A percentile compares a stretch with the other conserved stretches of the same genome.
These are phyloP conservation scores for Lordiphosa andalusiaca DNA, from an alignment of 2,888 invertebrate species.

Conservation along the genomic window DNA sequence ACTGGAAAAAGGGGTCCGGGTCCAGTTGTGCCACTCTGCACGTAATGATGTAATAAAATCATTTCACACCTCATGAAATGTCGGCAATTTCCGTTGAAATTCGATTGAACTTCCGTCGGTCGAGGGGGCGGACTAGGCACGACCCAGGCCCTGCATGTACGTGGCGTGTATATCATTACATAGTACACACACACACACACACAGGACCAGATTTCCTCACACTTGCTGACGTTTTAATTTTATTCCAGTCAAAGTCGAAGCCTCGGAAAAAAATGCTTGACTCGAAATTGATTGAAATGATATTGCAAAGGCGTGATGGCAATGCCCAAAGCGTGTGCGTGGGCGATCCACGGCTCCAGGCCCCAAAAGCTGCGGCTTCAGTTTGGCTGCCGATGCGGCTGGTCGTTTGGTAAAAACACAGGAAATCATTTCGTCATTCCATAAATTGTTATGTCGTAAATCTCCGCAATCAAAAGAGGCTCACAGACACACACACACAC, in stretches of 20 bases:
- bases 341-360: slow-evolving; percentile 7
- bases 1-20: background rate
- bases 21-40: slow-evolving; percentile 42
- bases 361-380: slow-evolving; percentile 9
- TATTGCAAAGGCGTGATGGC: slow-evolving; percentile 70
- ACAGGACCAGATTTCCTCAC: slow-evolving; percentile 44
- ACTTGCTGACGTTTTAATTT: slow-evolving; percentile 73
- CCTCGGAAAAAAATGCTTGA: slow-evolving; percentile 44
- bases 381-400: slow-evolving; percentile 12
- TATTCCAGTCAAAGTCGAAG: slow-evolving; percentile 44
- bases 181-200: slow-evolving; percentile 27
- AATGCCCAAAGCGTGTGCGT: slow-evolving; percentile 35
- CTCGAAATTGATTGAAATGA: slow-evolving; percentile 75
- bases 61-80: slow-evolving; percentile 79
- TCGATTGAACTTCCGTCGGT: slow-evolving; percentile 69
- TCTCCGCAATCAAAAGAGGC: slow-evolving; percentile 66
- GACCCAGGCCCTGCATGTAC: slow-evolving; percentile 60
- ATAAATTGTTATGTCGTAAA: slow-evolving; percentile 77
- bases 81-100: slow-evolving; percentile 77
- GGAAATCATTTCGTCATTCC: slow-evolving; percentile 77
- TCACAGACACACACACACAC: slow-evolving; percentile 5
- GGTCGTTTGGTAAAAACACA: slow-evolving; percentile 52
- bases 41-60: slow-evolving; percentile 79
- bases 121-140: slow-evolving; percentile 54
- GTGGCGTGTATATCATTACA: slow-evolving; percentile 72